phyloP scores from a whole-genome alignment of 2,797 vertebrate genomes.

The Mormyrops boulengeri region DNA sequence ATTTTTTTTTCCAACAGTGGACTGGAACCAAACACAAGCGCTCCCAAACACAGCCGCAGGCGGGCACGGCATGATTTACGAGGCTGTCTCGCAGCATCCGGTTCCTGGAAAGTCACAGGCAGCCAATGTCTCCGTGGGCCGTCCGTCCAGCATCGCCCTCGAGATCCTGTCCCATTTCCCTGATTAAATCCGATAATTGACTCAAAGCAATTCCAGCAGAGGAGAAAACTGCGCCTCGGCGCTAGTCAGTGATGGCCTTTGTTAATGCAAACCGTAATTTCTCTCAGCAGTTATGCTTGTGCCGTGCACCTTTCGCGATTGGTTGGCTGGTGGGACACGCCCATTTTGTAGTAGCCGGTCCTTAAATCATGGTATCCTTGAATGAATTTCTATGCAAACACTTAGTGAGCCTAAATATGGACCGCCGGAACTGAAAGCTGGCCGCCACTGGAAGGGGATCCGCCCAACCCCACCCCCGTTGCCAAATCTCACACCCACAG shows the following conservation, averaged over 20 bases:
- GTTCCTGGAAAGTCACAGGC: constrained; percentile 6
- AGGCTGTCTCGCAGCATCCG: neutral
- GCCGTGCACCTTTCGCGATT: neutral
- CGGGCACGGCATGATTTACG: neutral
- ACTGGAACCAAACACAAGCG: neutral
- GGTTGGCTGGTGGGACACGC: neutral
- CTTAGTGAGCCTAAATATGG: neutral
- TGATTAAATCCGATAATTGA: constrained; percentile 41
- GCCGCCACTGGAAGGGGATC: neutral
- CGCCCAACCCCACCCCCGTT: neutral
- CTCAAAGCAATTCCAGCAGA: constrained; percentile 22
- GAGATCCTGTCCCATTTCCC: constrained; percentile 36
- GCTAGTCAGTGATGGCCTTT: neutral
- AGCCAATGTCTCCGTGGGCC: constrained; percentile 32
- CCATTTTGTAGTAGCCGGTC: neutral
- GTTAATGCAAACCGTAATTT: constrained; percentile 2
- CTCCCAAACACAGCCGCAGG: neutral
- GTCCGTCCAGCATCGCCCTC: constrained; percentile 36
- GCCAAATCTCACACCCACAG: neutral
- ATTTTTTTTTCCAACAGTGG: neutral
- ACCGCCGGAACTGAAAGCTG: neutral
- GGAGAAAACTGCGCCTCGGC: constrained; percentile 13
- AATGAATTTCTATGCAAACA: neutral
- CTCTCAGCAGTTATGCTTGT: neutral
- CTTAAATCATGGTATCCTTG: neutral